These are phyloP conservation scores for Stegana nigrithorax DNA, from an alignment of 2,888 invertebrate species.

Conservation along the genomic window DNA sequence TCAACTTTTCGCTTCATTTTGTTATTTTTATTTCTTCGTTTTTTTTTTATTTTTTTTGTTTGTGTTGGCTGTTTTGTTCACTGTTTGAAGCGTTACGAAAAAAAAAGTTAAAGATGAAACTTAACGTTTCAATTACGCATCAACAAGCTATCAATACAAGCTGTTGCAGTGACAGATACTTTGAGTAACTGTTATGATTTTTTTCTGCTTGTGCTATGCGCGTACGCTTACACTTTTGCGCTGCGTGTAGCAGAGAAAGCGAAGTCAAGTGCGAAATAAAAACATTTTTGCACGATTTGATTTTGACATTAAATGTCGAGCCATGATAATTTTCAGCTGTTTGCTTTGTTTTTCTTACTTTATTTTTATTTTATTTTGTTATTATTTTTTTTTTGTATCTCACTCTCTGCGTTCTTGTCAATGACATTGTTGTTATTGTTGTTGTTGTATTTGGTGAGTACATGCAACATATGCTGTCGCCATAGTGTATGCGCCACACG, in stretches of 20 bases:
- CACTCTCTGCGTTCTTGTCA: not conserved
- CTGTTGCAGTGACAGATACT: conserved; percentile 58
- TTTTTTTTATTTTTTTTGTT: not conserved
- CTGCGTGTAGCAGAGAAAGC: conserved; percentile 19
- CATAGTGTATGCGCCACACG: not conserved
- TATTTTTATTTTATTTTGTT: not conserved
- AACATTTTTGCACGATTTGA: conserved; percentile 52
- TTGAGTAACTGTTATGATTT: conserved; percentile 25
- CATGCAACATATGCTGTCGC: conserved; percentile 6
- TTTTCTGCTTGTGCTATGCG: conserved; percentile 1
- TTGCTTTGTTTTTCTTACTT: not conserved
- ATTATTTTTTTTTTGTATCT: no score
- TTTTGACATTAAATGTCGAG: conserved; percentile 27
- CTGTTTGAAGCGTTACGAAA: not conserved
- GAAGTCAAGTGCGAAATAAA: conserved; percentile 1
- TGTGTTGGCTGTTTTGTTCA: not conserved
- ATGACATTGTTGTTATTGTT: no score
- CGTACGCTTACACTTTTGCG: not conserved
- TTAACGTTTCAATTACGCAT: conserved; percentile 63
- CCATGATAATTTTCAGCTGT: not conserved
- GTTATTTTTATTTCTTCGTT: not conserved
- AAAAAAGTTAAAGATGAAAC: conserved; percentile 37
- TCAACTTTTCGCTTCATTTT: not conserved
- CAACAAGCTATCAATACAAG: conserved; percentile 61
- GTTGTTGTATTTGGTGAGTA: no score